Conservation (phyloP, 1,140 invertebrate genomes). For the Neodiprion fabricii region DNA sequence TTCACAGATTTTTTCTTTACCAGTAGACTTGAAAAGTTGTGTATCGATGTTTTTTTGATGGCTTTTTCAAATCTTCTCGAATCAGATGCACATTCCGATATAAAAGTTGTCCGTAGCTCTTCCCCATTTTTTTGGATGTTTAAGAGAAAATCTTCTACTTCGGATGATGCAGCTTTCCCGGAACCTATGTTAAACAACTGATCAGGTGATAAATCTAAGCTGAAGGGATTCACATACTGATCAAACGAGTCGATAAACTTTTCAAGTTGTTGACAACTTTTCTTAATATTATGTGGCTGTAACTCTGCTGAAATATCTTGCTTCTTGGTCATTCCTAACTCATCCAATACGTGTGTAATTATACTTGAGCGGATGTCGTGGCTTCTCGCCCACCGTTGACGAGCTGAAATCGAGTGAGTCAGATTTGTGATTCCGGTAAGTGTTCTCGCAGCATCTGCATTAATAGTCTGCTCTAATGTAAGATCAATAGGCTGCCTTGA, state of each 20-base stretch:
- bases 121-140: constrained; percentile 31
- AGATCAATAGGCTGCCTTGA: constrained; percentile 36
- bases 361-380: constrained; percentile 27
- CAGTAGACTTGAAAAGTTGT: constrained; percentile 37
- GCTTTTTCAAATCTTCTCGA: constrained; percentile 38
- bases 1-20: constrained; percentile 24
- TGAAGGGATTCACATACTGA: constrained; percentile 37
- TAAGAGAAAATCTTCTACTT: constrained; percentile 37
- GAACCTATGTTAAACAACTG: constrained; percentile 40
- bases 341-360: constrained; percentile 24
- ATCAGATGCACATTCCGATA: constrained; percentile 33
- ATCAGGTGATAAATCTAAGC: constrained; percentile 34
- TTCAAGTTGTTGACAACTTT: constrained; percentile 36
- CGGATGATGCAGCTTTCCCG: constrained; percentile 36
- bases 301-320: constrained; percentile 34
- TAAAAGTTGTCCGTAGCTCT: constrained; percentile 36
- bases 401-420: constrained; percentile 34
- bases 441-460: constrained; percentile 36
- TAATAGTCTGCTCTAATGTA: constrained; percentile 41
- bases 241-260: constrained; percentile 34
- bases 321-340: neutral
- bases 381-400: constrained; percentile 35
- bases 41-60: constrained; percentile 43
- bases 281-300: constrained; percentile 35
- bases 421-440: constrained; percentile 33